A percentile compares a stretch with the other conserved stretches of the same genome.
These are phyloP conservation scores for Labeo rohita DNA, from an alignment of 2,113 vertebrate species.

Conservation along the genomic window DNA sequence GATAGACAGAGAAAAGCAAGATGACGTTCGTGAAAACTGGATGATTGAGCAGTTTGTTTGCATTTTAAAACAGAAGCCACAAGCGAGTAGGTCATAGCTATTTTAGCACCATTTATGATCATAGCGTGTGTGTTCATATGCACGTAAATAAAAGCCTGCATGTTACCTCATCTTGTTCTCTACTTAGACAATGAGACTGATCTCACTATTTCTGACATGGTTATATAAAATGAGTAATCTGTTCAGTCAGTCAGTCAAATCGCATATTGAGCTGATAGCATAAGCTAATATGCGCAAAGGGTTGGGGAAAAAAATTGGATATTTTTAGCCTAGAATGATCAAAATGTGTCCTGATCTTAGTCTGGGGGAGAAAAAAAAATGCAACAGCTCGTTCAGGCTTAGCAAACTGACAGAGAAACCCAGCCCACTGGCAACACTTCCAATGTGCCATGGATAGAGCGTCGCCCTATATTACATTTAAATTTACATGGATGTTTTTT, in stretches of 20 bases:
- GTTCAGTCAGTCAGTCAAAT: constrained; percentile 44
- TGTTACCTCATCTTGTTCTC: neutral
- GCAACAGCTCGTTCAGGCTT: constrained; percentile 33
- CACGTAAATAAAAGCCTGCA: neutral
- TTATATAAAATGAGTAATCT: constrained; percentile 44
- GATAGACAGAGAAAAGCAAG: neutral
- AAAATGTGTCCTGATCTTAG: constrained; percentile 42
- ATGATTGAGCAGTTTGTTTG: constrained; percentile 1
- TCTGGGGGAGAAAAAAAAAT: constrained; percentile 1
- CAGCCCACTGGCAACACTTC: constrained; percentile 35
- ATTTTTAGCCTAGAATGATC: constrained; percentile 44
- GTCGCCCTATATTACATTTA: neutral
- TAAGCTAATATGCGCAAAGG: constrained; percentile 38
- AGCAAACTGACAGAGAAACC: constrained; percentile 33
- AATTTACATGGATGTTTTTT: neutral
- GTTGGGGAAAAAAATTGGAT: neutral
- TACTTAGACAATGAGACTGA: constrained; percentile 15
- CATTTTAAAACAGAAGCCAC: neutral
- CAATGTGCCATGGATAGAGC: constrained; percentile 20
- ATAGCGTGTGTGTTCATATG: neutral
- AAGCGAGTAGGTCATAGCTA: neutral
- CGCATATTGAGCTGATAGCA: constrained; percentile 40
- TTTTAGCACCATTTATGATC: neutral
- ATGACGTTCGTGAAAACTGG: neutral
- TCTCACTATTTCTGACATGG: constrained; percentile 32